A percentile compares a stretch with the other conserved stretches of the same genome.
phyloP scores from a whole-genome alignment of 2,113 vertebrate genomes.

The Felis catus region DNA sequence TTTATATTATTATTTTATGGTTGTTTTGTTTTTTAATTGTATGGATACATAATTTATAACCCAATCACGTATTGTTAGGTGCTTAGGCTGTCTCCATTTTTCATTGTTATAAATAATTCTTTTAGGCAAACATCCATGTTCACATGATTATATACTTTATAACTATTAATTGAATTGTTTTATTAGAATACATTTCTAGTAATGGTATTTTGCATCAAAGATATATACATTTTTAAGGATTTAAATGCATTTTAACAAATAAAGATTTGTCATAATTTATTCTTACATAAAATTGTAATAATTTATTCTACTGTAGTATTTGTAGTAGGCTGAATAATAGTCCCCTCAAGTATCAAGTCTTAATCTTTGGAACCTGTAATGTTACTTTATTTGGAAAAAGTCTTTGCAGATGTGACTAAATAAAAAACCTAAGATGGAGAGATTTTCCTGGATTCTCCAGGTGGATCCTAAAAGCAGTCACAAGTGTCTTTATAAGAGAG shows the following conservation, averaged over 20 bases:
- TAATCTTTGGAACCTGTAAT: not conserved
- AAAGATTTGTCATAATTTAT: not conserved
- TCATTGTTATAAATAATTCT: not conserved
- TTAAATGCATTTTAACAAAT: not conserved
- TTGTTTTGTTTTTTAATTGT: not conserved
- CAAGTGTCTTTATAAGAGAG: not conserved
- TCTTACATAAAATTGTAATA: not conserved
- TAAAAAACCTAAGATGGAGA: not conserved
- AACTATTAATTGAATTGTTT: slow-evolving; percentile 18
- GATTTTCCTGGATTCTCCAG: not conserved
- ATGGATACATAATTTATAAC: not conserved
- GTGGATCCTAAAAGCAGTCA: not conserved
- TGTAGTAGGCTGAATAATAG: not conserved
- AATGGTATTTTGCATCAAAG: not conserved
- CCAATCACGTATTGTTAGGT: not conserved
- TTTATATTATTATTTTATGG: not conserved
- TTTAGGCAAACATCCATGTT: not conserved
- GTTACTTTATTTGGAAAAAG: not conserved
- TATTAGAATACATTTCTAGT: not conserved
- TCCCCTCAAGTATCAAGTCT: not conserved
- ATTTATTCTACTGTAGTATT: not conserved
- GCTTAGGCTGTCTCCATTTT: not conserved
- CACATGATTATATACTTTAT: not conserved
- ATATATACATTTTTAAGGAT: not conserved
- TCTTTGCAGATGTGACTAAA: not conserved